Conservation (phyloP, 2,888 invertebrate species). For the Drosophila meridionalis region DNA sequence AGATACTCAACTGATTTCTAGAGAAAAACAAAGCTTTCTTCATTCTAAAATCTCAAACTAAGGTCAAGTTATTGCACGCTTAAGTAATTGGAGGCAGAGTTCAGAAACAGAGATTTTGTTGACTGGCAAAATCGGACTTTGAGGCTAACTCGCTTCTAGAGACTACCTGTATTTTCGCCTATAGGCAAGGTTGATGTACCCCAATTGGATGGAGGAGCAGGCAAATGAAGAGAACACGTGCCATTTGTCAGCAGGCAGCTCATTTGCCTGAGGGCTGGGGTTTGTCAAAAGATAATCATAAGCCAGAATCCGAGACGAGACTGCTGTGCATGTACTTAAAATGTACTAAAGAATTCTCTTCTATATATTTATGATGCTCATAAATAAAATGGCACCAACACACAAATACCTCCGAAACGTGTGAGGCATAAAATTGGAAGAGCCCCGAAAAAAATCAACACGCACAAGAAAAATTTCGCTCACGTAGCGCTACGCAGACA, state of each 20-base stretch:
- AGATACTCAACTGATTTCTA: not conserved
- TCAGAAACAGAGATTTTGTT: not conserved
- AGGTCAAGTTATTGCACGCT: not conserved
- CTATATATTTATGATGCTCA: slow-evolving; percentile 75
- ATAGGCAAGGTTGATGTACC: slow-evolving; percentile 44
- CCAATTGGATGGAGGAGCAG: slow-evolving; percentile 22
- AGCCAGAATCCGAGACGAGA: slow-evolving; percentile 29
- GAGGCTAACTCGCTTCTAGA: not conserved
- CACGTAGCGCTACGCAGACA: slow-evolving; percentile 59
- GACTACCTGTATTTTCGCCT: slow-evolving; percentile 3
- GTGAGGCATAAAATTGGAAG: slow-evolving; percentile 72
- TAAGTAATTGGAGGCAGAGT: slow-evolving; percentile 11
- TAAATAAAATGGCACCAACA: slow-evolving; percentile 70
- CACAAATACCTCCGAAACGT: slow-evolving; percentile 58
- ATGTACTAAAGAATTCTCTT: slow-evolving; percentile 51
- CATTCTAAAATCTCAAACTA: not conserved
- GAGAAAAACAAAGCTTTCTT: slow-evolving; percentile 7
- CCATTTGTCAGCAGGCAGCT: slow-evolving; percentile 58
- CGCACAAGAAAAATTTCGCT: slow-evolving; percentile 40
- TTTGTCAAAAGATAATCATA: slow-evolving; percentile 72
- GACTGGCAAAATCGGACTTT: not conserved
- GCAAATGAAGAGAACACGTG: slow-evolving; percentile 61
- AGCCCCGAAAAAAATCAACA: slow-evolving; percentile 28
- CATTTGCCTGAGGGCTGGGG: slow-evolving; percentile 33
- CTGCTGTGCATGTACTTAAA: slow-evolving; percentile 51